These are phyloP conservation scores for Gambusia holbrooki DNA, from an alignment of 2,113 vertebrate species.

Conservation along the genomic window DNA sequence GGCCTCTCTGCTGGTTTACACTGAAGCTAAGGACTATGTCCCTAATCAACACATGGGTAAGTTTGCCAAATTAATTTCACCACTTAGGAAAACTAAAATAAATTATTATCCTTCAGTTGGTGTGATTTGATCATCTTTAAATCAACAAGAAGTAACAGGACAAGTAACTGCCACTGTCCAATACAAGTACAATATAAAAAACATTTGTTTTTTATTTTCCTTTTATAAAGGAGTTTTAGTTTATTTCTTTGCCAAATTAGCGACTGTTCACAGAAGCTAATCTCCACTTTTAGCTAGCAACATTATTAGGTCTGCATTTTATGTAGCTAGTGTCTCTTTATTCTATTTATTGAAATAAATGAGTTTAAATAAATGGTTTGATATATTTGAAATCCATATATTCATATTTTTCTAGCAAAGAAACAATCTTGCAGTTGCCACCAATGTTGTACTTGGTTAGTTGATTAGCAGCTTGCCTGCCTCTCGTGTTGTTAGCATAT, in stretches of 20 bases:
- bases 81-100: background rate
- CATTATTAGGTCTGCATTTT: background rate
- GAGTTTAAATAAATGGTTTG: background rate
- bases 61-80: background rate
- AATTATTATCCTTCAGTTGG: background rate
- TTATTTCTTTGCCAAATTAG: background rate
- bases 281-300: background rate
- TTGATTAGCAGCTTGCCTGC: background rate
- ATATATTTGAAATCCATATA: background rate
- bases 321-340: background rate
- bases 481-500: background rate
- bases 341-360: background rate
- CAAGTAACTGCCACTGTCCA: too few relatives aligned
- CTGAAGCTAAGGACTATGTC: conserved; percentile 89
- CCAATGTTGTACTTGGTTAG: background rate
- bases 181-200: background rate
- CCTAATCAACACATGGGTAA: conserved; percentile 86
- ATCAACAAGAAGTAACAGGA: background rate
- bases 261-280: background rate
- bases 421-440: background rate
- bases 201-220: background rate
- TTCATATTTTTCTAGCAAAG: background rate
- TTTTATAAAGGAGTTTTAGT: too few relatives aligned
- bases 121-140: background rate
- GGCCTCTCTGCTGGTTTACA: conserved; percentile 86